A percentile compares a stretch with the other conserved stretches of the same genome.
Conservation (phyloP, 2,113 vertebrate species). For the Tapirus terrestris region DNA sequence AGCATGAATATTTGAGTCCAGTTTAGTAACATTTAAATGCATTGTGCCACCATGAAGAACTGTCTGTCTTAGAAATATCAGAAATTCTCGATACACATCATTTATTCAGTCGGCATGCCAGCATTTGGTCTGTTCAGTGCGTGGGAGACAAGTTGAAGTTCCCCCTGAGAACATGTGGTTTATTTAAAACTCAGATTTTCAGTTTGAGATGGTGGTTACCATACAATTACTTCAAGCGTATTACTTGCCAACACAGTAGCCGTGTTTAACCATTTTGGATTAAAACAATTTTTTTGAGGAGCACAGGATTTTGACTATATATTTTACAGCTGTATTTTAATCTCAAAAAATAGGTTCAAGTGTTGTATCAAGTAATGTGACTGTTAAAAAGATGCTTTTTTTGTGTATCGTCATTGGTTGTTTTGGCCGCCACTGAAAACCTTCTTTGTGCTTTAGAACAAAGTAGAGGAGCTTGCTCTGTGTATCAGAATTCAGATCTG, state of each 20-base stretch:
- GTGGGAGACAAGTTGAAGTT: not conserved
- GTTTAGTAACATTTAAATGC: too few relatives aligned
- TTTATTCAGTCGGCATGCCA: not conserved
- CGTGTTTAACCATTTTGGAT: not conserved
- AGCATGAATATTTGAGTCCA: too few relatives aligned
- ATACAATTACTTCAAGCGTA: fast-evolving
- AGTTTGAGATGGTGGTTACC: too few relatives aligned
- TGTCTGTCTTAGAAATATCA: not conserved
- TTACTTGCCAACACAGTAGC: not conserved
- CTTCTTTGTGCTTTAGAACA: too few relatives aligned
- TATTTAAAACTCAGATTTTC: not conserved
- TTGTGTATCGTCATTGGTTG: fast-evolving
- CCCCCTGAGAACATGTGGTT: not conserved
- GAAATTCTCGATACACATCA: fast-evolving
- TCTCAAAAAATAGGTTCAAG: not conserved
- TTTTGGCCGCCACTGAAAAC: not conserved
- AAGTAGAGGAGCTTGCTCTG: not conserved
- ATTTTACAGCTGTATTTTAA: not conserved
- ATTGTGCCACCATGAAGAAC: not conserved
- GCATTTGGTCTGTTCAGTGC: not conserved
- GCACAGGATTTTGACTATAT: not conserved
- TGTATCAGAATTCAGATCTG: not conserved
- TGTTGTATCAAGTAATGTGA: fast-evolving
- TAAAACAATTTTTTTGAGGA: not conserved
- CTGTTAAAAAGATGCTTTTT: not conserved